Percentiles rank a stretch among this genome's conserved stretches.
Evolutionary conservation across 2,888 invertebrate genomes (phyloP).

Genomic region (Acleris literana): DNA sequence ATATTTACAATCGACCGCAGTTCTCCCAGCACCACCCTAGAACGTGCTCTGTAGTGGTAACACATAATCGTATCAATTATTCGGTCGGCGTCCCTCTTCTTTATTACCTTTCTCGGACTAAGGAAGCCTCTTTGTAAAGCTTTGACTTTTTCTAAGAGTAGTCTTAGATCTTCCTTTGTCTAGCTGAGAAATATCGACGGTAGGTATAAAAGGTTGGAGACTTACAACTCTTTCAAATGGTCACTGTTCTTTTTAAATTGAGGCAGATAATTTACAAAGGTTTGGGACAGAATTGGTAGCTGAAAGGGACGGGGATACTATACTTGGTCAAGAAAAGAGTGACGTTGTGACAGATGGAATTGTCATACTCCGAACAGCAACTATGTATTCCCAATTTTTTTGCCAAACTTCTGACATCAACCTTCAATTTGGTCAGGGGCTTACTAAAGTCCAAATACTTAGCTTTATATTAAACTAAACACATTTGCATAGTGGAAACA

Average conservation of each 20-base stretch:
- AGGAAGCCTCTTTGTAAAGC: slow-evolving; percentile 47
- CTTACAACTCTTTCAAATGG: slow-evolving; percentile 26
- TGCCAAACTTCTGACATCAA: too few relatives aligned
- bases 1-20: not conserved
- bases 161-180: slow-evolving; percentile 37
- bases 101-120: slow-evolving; percentile 70
- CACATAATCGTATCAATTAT: slow-evolving; percentile 81
- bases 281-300: not conserved
- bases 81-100: slow-evolving; percentile 76
- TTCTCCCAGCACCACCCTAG: slow-evolving; percentile 26
- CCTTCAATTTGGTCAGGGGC: too few relatives aligned
- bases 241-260: slow-evolving; percentile 12
- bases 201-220: slow-evolving; percentile 10
- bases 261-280: not conserved
- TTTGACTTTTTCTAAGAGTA: slow-evolving; percentile 43
- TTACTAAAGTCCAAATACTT: not conserved
- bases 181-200: slow-evolving; percentile 29
- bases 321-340: too few relatives aligned
- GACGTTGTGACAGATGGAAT: too few relatives aligned
- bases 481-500: slow-evolving; percentile 20
- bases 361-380: too few relatives aligned
- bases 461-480: not conserved
- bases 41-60: slow-evolving; percentile 60
- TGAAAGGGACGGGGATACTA: too few relatives aligned
- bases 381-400: too few relatives aligned